Evolutionary conservation across 2,797 vertebrate species (phyloP), one percentile per base, ranked within the genome.

Genomic region (Urophycis tenuis): DNA sequence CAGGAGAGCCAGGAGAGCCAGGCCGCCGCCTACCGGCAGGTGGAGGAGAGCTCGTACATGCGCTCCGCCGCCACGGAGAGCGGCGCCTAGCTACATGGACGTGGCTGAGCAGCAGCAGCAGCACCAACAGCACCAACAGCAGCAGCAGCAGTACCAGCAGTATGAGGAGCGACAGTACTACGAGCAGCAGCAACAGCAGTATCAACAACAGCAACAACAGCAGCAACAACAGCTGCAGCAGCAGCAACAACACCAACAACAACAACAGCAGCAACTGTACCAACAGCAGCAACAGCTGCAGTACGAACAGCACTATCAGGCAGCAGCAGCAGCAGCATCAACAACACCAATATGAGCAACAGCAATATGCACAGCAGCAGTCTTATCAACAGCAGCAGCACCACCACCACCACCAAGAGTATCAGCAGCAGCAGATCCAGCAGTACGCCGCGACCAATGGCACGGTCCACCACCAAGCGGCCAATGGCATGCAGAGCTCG

Each of bases 11-110:
- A n/a, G n/a, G 87, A 90, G 78, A 90, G 91, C 71, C 90, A 81
- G 25, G 77, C 77, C n/a, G 77, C 77, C n/a, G 75, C 79, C 49
- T 87, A 88, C 78, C 85, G 85, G 74, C 70, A 91, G 67, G 71
- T 80, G 36, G 81, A 85, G 39, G 91, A 91, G 64, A 85, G 81
- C 3, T 82, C 90, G 7, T 93, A 91, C 80, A 88, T 90, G 81
- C 91, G 93, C 83, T 85, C 90, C 72, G 87, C 90, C 72, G 87
- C 88, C 83, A 89, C 81, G 85, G 93, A 89, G 74, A 93, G 89
- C 82, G 94, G 93, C 77, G 93, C 91, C 85, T n/a, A n/a, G n/a
- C n/a, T 96, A 96, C 87, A 88, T 95, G 87, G 95, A 97, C 19
- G 45, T 95, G 89, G 92, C 92, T 72, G 76, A 89, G 39, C 92